Evolutionary conservation across 2,113 vertebrate genomes (phyloP).

Genomic region (Tyrannus savana): DNA sequence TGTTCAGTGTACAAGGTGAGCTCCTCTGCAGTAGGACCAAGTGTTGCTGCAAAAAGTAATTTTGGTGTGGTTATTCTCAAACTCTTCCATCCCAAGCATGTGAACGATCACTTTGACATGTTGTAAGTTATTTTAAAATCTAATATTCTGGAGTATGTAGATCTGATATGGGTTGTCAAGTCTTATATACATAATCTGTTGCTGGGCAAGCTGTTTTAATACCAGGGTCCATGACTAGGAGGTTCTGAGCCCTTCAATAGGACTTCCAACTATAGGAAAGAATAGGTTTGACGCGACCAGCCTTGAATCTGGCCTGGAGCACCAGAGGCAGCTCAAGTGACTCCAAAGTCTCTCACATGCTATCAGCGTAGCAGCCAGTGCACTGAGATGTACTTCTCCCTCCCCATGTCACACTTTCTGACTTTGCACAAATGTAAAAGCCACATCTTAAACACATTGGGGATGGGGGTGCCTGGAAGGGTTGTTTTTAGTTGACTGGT

Average conservation of each 20-base stretch:
- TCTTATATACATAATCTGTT: not conserved
- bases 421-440: not conserved
- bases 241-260: not conserved
- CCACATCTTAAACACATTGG: not conserved
- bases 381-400: not conserved
- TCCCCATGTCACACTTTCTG: not conserved
- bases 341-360: not conserved
- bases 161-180: not conserved
- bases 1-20: not conserved
- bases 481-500: not conserved
- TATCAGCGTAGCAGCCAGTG: not conserved
- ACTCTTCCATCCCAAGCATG: not conserved
- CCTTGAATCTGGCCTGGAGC: not conserved
- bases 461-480: rapidly evolving
- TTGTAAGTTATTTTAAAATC: not conserved
- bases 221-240: not conserved
- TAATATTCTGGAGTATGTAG: not conserved
- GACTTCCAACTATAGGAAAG: not conserved
- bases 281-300: rapidly evolving
- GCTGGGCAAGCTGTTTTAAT: not conserved
- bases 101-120: not conserved
- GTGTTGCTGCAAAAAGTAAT: not conserved
- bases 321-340: not conserved
- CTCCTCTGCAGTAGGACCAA: not conserved
- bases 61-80: not conserved